phyloP scores from a whole-genome alignment of 2,113 vertebrate species.

The Engraulis encrasicolus region DNA sequence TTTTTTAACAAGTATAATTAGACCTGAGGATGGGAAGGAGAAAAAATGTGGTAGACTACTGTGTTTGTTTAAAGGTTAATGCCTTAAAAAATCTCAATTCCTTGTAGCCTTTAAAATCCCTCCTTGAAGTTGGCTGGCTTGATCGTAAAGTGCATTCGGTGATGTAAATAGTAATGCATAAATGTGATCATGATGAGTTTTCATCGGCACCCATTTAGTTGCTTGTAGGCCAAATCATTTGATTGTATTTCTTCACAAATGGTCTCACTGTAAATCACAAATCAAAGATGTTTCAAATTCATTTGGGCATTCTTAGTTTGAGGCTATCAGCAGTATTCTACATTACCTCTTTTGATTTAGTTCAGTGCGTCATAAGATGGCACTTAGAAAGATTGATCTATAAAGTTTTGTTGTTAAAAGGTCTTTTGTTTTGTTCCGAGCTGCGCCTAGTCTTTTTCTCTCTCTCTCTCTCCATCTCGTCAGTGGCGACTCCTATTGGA shows the following conservation, averaged over 20 bases:
- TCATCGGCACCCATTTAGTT: neutral
- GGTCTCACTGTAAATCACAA: neutral
- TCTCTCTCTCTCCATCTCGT: too few relatives aligned
- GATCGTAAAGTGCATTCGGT: neutral
- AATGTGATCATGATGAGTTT: neutral
- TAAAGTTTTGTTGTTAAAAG: neutral
- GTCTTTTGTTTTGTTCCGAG: neutral
- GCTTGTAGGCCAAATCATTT: neutral
- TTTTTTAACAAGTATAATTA: neutral
- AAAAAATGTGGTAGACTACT: conserved; percentile 2
- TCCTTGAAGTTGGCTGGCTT: neutral
- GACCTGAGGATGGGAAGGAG: too few relatives aligned
- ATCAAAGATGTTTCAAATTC: neutral
- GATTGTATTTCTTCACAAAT: neutral
- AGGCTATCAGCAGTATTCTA: neutral
- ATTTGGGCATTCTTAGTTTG: neutral
- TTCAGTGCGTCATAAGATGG: neutral
- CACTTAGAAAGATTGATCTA: neutral
- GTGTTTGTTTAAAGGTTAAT: neutral
- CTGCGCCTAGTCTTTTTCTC: neutral
- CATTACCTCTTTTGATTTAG: neutral
- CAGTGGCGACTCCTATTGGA: too few relatives aligned
- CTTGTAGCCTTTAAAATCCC: conserved; percentile 9
- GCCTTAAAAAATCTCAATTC: neutral
- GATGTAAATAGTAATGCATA: neutral